These are phyloP conservation scores for Acomys russatus DNA, from an alignment of 2,797 vertebrate species.

Conservation along the genomic window DNA sequence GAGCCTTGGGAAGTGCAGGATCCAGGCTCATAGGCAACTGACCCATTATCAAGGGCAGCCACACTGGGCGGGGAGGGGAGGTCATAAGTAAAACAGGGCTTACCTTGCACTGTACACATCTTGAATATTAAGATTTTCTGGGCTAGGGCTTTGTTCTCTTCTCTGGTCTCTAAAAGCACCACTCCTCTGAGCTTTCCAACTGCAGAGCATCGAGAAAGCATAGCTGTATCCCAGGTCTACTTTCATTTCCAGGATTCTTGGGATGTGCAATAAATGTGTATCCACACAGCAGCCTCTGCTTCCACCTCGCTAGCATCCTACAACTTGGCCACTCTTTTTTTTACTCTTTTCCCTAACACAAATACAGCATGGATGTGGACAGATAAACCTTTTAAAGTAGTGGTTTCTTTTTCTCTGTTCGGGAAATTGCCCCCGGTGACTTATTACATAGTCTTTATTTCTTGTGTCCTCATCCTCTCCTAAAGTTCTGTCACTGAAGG, in stretches of 20 bases:
- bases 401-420: not conserved
- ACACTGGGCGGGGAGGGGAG: not conserved
- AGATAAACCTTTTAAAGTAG: not conserved
- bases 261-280: fast-evolving
- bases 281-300: not conserved
- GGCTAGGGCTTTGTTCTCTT: not conserved
- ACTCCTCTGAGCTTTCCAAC: not conserved
- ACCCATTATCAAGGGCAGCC: not conserved
- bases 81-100: not conserved
- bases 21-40: not conserved
- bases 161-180: not conserved
- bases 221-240: not conserved
- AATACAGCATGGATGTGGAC: not conserved
- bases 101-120: not conserved
- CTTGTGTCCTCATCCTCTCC: not conserved
- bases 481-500: not conserved
- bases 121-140: not conserved
- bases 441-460: not conserved
- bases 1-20: not conserved
- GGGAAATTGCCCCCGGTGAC: not conserved
- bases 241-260: not conserved
- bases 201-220: not conserved
- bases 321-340: not conserved
- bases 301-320: not conserved
- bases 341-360: not conserved